These are phyloP conservation scores for Chrysochloris asiatica DNA, from an alignment of 2,113 vertebrate species.

Conservation along the genomic window DNA sequence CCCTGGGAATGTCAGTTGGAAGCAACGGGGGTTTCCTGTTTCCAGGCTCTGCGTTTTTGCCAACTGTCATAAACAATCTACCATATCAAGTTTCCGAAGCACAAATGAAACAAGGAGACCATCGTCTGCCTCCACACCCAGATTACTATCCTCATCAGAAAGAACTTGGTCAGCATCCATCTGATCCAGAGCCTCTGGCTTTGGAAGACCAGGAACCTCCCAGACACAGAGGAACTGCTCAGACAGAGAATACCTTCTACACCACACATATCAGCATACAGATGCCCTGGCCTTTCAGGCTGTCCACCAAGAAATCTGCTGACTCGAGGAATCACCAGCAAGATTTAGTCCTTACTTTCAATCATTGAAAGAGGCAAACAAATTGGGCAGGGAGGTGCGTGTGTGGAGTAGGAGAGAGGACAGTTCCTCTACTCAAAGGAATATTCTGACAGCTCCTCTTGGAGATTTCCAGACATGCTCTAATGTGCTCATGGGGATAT, in stretches of 20 bases:
- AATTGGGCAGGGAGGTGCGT: too few relatives aligned
- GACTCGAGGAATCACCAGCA: background rate
- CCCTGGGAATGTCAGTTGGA: background rate
- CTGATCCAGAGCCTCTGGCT: fast-evolving
- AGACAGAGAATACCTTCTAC: background rate
- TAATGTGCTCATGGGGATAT: too few relatives aligned
- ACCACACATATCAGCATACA: background rate
- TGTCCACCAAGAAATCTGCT: background rate
- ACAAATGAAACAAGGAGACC: background rate
- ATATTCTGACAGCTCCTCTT: too few relatives aligned
- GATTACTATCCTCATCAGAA: background rate
- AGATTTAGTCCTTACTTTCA: background rate
- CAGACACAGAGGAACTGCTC: background rate
- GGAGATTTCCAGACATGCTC: background rate
- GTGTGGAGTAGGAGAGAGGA: too few relatives aligned
- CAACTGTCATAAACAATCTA: background rate
- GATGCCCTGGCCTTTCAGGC: background rate
- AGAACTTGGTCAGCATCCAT: background rate
- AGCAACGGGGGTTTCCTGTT: slow-evolving; percentile 59
- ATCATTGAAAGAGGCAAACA: background rate
- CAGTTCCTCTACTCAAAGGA: background rate
- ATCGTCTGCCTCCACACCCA: background rate
- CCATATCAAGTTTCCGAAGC: background rate
- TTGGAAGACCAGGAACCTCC: background rate
- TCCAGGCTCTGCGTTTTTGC: background rate